These are phyloP conservation scores for Tylochromis polylepis DNA, from an alignment of 2,113 vertebrate species.

Conservation along the genomic window DNA sequence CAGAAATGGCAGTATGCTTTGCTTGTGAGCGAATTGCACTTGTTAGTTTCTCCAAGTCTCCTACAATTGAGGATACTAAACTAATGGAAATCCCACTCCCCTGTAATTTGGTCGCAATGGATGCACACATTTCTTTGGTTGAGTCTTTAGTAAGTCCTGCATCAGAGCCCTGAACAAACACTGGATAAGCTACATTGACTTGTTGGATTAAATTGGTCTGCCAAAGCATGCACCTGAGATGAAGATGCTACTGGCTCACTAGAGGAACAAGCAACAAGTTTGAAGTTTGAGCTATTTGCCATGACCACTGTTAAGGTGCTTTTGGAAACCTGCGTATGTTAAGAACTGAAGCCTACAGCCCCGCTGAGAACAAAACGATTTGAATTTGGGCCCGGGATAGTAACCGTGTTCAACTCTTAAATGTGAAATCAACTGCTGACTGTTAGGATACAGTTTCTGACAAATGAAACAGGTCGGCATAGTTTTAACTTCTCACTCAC, in stretches of 20 bases:
- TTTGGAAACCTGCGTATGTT: conserved; percentile 4
- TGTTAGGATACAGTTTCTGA: not conserved
- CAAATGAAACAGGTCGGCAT: not conserved
- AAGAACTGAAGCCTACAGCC: conserved; percentile 1
- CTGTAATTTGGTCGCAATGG: no score
- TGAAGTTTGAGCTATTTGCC: not conserved
- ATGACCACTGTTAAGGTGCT: conserved; percentile 16
- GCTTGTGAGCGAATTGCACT: no score
- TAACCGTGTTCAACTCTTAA: conserved; percentile 24
- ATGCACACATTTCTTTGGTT: no score
- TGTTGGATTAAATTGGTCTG: not conserved
- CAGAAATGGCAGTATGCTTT: no score
- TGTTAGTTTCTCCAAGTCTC: no score
- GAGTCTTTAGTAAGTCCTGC: no score
- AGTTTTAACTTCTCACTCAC: not conserved
- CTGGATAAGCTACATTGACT: not conserved
- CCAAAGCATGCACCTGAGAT: not conserved
- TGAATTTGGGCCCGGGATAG: conserved; percentile 14
- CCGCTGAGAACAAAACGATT: conserved; percentile 24
- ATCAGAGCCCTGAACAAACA: no score
- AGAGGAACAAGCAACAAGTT: not conserved
- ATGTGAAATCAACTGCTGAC: conserved; percentile 12
- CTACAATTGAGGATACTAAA: no score
- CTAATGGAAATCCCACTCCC: no score
- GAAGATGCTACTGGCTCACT: not conserved